Evolutionary conservation across 2,888 invertebrate species (phyloP), one percentile per base, ranked within the genome.

Genomic region (Dicranocentrus wangi): DNA sequence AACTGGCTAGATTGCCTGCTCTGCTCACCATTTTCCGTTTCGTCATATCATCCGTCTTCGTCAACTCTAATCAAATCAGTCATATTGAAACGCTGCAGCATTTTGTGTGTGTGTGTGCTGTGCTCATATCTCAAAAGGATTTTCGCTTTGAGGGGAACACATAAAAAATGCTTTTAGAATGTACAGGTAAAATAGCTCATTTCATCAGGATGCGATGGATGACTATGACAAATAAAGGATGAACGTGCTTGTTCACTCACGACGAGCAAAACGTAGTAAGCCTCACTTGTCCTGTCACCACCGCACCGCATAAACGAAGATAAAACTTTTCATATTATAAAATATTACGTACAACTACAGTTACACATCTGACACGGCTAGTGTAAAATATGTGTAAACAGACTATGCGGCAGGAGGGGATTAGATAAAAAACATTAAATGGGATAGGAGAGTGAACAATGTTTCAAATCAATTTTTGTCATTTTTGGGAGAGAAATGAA

Each of bases 221-320:
- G 51, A 51, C 51, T 51, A n/a, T 77, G 77, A 77, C 77, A 77
- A 77, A 69, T 77, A 77, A 77, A 77, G 69, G 77, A 21, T 77
- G 61, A 70, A 69, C 69, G 68, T 76, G 69, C 43, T 66, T 68
- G 68, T n/a, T n/a, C n/a, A n/a, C n/a, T n/a, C n/a, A n/a, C n/a
- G n/a, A n/a, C n/a, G n/a, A n/a, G n/a, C n/a, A n/a, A n/a, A n/a
- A n/a, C n/a, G n/a, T n/a, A n/a, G n/a, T n/a, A n/a, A n/a, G n/a
- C n/a, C n/a, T n/a, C n/a, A n/a, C n/a, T n/a, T n/a, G n/a, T n/a
- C n/a, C n/a, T n/a, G n/a, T n/a, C n/a, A n/a, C n/a, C n/a, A n/a
- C n/a, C n/a, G n/a, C 77, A 69, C 61, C 42, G 69, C 39, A 7
- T 8, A 47, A 76, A 51, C n/a, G 51, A 7, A 51, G n/a, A n/a